These are phyloP conservation scores for Hymenochirus boettgeri DNA, from an alignment of 2,113 vertebrate species.

Conservation along the genomic window DNA sequence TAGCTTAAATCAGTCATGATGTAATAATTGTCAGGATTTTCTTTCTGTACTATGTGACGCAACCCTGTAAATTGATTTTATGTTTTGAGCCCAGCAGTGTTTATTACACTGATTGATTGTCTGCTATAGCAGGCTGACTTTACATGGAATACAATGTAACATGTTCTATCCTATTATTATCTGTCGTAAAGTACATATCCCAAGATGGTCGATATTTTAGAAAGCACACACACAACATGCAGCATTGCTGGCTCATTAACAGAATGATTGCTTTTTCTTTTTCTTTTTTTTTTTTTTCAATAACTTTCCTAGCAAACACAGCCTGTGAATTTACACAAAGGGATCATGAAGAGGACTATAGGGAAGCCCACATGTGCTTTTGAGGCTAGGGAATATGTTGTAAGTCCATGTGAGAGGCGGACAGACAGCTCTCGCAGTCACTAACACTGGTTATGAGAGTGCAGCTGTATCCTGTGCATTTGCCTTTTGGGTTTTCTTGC, in stretches of 20 bases:
- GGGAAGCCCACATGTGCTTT: conserved; percentile 90
- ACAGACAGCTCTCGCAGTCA: conserved; percentile 57
- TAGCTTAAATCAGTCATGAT: too few species aligned
- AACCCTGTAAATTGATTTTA: too few species aligned
- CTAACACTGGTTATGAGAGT: conserved; percentile 62
- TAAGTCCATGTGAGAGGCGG: conserved; percentile 74
- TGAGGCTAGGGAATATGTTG: conserved; percentile 95
- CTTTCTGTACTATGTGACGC: too few species aligned
- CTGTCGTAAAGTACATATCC: too few species aligned
- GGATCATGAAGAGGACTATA: conserved; percentile 96
- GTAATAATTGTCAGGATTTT: too few species aligned
- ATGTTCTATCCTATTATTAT: too few species aligned
- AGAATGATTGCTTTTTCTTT: conserved; percentile 35
- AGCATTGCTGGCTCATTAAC: not conserved
- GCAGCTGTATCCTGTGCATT: conserved; percentile 25
- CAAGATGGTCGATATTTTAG: too few species aligned
- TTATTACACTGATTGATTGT: too few species aligned
- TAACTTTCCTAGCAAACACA: conserved; percentile 73
- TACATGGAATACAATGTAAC: too few species aligned
- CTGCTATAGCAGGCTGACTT: too few species aligned
- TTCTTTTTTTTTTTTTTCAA: conserved; percentile 71
- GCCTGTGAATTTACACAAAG: conserved; percentile 89
- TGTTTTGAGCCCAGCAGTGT: too few species aligned
- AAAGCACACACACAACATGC: too few species aligned
- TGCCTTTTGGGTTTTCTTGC: not conserved